Conservation (phyloP, 2,113 vertebrate genomes). For the Paracyprichromis sp. region DNA sequence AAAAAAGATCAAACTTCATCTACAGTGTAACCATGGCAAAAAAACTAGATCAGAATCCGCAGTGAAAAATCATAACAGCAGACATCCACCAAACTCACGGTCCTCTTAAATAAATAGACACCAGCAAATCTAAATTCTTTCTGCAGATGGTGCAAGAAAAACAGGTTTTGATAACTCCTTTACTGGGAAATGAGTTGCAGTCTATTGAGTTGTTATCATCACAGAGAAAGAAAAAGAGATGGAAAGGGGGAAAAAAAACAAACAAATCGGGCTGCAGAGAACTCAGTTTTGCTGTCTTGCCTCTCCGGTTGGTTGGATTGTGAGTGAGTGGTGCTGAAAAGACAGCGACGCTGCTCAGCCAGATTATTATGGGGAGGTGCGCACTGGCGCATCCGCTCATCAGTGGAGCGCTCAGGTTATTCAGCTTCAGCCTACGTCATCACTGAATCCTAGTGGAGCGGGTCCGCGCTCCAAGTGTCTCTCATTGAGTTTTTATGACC, state of each 20-base stretch:
- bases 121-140: not conserved
- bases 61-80: not conserved
- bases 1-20: not conserved
- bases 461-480: not conserved
- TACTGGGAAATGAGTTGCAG: not conserved
- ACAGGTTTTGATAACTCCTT: not conserved
- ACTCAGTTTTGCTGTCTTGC: not conserved
- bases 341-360: slow-evolving; percentile 52
- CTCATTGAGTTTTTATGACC: not conserved
- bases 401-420: slow-evolving; percentile 46
- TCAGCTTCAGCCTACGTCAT: slow-evolving; percentile 61
- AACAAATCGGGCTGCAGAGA: not conserved
- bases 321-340: slow-evolving; percentile 59
- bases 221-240: not conserved
- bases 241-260: not conserved
- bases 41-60: not conserved
- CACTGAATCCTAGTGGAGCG: slow-evolving; percentile 8
- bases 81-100: slow-evolving; percentile 26
- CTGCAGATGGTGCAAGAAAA: not conserved
- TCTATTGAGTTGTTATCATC: not conserved
- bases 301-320: slow-evolving; percentile 29
- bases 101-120: not conserved
- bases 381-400: slow-evolving; percentile 59
- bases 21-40: not conserved
- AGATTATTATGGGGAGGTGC: slow-evolving; percentile 62